Base-by-base conservation (phyloP, 1,140 invertebrate species). In the Cecropterus lyciades region DNA sequence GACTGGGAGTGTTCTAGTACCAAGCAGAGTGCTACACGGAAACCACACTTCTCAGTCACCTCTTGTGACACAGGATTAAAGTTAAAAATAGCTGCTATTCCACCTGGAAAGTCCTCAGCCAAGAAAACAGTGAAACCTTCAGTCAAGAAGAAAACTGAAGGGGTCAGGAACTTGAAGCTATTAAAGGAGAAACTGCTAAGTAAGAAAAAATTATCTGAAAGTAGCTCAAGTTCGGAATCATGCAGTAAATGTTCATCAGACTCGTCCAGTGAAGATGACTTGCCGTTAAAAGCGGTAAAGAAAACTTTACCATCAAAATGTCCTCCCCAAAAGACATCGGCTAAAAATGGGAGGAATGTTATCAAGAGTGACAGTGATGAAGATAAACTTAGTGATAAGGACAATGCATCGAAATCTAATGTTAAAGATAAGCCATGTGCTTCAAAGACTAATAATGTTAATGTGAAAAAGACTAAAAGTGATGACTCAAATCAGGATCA, bases 181-280 rank as follows among this genome's bases (percentile, higher is more conserved):
- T 20, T 69, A 40, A 81, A 82, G 57, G 80, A 79, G 10, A 76
- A 69, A 70, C 56, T 73, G 3, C 45, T 53, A 43, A 52, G 66
- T 3, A 85, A 85, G 59, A 86, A 87, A 42, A 84, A 87, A 33
- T 63, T 88, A 1, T 88, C 85, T 10, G 88, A 91, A 10, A 81
- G 76, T 20, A 87, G 79, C 40, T 87, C 89, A 1, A 89, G 85
- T 66, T 91, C 89, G 1, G 87, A 87, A 37, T 84, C 84, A 57
- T 91, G 87, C 62, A 91, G 88, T 56, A 90, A 89, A 82, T 92
- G 87, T 57, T 88, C 87, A 45, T 84, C 82, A n/a, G 84, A 85
- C 48, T 88, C 87, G 5, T 92, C 89, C 1, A 92, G 87, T 72
- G 89, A 92, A 46, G 89, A 92, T 72, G 87, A 92, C 56, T 66